Percentiles rank a stretch among this genome's conserved stretches.
These are phyloP conservation scores for Mesembrinibis cayennensis DNA, from an alignment of 2,113 vertebrate species.

Conservation along the genomic window DNA sequence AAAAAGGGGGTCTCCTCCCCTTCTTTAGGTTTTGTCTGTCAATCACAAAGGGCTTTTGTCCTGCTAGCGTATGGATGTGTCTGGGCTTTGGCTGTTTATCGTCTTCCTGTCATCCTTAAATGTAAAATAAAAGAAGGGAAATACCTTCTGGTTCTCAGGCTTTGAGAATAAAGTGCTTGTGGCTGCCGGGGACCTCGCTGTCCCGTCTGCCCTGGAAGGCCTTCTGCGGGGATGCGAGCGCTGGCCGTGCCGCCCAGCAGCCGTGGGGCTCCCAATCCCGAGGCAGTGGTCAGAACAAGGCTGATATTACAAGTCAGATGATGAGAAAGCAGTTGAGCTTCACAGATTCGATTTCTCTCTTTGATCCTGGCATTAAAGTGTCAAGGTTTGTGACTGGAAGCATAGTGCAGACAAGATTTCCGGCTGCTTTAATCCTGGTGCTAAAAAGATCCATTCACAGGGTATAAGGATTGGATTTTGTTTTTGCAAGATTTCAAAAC, in stretches of 20 bases:
- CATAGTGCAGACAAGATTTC: background rate
- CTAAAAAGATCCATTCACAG: background rate
- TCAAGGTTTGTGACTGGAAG: conserved; percentile 14
- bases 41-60: conserved; percentile 74
- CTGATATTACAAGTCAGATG: conserved; percentile 75
- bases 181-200: conserved; percentile 10
- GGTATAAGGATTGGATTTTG: background rate
- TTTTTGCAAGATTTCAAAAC: background rate
- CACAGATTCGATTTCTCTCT: conserved; percentile 50
- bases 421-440: background rate
- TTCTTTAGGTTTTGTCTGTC: conserved; percentile 62
- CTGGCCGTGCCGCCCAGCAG: conserved; percentile 53
- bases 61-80: conserved; percentile 32
- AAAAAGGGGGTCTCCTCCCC: conserved; percentile 49
- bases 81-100: conserved; percentile 65
- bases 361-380: conserved; percentile 50
- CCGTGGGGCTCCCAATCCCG: conserved; percentile 66
- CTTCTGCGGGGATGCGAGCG: conserved; percentile 16
- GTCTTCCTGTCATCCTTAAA: conserved; percentile 74
- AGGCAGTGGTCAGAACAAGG: conserved; percentile 68
- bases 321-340: conserved; percentile 67
- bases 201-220: conserved; percentile 34
- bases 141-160: conserved; percentile 73
- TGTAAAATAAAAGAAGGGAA: conserved; percentile 52
- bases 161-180: conserved; percentile 72